These are phyloP conservation scores for Camelus dromedarius DNA, from an alignment of 2,113 vertebrate genomes.

Conservation along the genomic window DNA sequence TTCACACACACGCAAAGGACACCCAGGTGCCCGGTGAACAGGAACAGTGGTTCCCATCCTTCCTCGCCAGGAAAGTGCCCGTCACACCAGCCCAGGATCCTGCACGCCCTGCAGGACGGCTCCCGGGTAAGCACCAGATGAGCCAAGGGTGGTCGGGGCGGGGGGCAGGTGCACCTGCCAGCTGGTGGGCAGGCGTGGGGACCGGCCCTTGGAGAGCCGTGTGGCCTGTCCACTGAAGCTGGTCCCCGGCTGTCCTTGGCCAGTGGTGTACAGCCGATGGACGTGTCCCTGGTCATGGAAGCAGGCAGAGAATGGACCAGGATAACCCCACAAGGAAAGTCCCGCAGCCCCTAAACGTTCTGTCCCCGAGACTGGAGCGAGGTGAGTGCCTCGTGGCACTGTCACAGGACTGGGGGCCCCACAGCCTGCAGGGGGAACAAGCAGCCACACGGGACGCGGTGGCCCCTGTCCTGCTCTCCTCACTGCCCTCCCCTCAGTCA, in stretches of 20 bases:
- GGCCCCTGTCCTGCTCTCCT: neutral
- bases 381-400: accelerated
- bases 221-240: neutral
- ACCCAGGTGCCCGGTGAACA: accelerated
- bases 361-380: accelerated
- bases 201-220: accelerated
- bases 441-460: neutral
- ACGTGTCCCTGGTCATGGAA: neutral
- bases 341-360: accelerated
- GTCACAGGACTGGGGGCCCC: neutral
- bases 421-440: neutral
- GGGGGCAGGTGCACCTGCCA: accelerated
- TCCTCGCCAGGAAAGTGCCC: accelerated
- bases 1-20: neutral
- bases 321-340: neutral
- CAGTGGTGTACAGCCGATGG: accelerated
- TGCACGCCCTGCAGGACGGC: accelerated
- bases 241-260: neutral
- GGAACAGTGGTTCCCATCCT: neutral
- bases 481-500: accelerated
- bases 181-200: neutral
- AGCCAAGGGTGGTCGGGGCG: accelerated
- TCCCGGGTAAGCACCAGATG: accelerated
- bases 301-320: neutral
- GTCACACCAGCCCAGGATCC: accelerated